Percentiles rank a stretch among this genome's conserved stretches.
Conservation (phyloP, 1,140 invertebrate species). For the Zaprionus taronus region DNA sequence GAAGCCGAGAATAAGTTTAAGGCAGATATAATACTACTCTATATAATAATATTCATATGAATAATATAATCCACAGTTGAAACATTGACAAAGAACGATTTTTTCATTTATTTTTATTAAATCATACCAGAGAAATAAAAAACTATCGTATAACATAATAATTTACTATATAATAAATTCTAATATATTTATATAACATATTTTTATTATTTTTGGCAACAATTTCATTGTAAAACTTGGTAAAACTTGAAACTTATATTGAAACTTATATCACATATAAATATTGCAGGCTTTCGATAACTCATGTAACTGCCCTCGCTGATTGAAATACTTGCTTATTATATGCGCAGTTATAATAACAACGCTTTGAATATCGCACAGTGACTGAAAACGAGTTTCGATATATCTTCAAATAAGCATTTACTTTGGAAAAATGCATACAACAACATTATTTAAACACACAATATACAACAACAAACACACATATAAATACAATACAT, state of each 20-base stretch:
- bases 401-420: constrained; percentile 60
- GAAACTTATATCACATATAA: neutral
- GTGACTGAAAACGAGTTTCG: constrained; percentile 55
- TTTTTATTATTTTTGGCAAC: too few species aligned
- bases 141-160: neutral
- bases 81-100: too few species aligned
- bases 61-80: neutral
- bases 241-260: neutral
- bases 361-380: constrained; percentile 53
- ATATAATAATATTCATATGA: neutral
- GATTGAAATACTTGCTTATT: constrained; percentile 45
- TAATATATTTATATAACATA: too few species aligned
- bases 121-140: neutral
- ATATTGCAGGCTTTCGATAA: neutral
- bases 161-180: neutral
- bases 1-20: neutral
- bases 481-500: constrained; percentile 19
- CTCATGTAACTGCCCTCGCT: constrained; percentile 26
- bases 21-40: neutral
- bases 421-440: constrained; percentile 49
- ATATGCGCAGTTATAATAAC: constrained; percentile 56
- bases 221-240: neutral
- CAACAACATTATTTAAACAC: constrained; percentile 41
- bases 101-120: too few species aligned
- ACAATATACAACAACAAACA: constrained; percentile 14